Base-by-base conservation (phyloP, 2,113 vertebrate species). In the Percina caprodes region DNA sequence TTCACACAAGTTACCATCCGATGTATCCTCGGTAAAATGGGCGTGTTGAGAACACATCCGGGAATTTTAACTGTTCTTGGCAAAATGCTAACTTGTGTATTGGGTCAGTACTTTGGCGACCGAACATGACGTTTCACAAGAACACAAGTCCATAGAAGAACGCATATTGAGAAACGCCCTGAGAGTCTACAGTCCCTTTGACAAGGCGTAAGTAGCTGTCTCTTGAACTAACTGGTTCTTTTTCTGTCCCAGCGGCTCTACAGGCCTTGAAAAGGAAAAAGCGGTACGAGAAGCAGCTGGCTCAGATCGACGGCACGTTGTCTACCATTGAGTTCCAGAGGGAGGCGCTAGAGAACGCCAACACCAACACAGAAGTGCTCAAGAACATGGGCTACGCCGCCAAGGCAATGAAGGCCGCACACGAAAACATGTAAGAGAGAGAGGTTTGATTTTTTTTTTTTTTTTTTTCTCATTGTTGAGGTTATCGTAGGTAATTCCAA, bases 281-380 rank as follows among this genome's bases (percentile, higher is more conserved):
- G 94, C 95, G 97, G 12, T 98, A 97, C 0, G 97, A 98, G 92
- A 97, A 99, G 92, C 98, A 99, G 92, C 95, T 99, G 86, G 90
- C 92, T 0, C 98, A 99, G 95, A 99, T 99, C 0, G 98, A 99
- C 13, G 98, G 98, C 54, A 99, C 98, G 0, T 82, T 99, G 55
- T 99, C 98, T 1, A 99, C 98, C 12, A 99, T 99, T 0, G 98
- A 99, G 77, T 99, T 98, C 89, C 98, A 99, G 94, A 94, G 98
- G 79, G 98, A 99, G 93, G 97, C 98, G 52, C 93, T 99, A 26
- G 98, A 99, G 93, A 99, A 99, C 21, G 98, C 98, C 87, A 99
- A 98, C 92, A 99, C 98, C 23, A 99, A 99, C 95, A 99, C 97
- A 0, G 98, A 99, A 91, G 98, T 99, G 82, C 97, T 99, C 39